These are phyloP conservation scores for Cardinalis cardinalis DNA, from an alignment of 2,113 vertebrate species.

Conservation along the genomic window DNA sequence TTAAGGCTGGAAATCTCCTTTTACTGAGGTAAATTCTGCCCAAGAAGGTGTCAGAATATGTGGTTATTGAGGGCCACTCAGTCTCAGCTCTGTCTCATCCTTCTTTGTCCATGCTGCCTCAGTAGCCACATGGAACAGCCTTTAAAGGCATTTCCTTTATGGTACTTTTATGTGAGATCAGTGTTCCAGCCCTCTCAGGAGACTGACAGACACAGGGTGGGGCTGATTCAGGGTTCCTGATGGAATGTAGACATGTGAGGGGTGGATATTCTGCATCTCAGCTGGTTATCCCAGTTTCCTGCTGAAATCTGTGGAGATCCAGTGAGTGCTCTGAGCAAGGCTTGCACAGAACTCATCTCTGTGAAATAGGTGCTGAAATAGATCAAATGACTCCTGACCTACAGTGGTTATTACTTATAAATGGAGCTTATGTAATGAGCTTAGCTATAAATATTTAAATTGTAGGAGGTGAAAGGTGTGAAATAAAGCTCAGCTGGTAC, in stretches of 20 bases:
- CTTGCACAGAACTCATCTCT: background rate
- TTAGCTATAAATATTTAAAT: background rate
- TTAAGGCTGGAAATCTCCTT: background rate
- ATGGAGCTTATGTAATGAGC: background rate
- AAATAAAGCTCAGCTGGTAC: background rate
- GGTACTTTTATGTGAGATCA: background rate
- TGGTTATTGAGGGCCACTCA: background rate
- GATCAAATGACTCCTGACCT: background rate
- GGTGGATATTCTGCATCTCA: background rate
- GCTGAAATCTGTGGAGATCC: background rate
- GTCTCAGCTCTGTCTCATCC: background rate
- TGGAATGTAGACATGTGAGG: background rate
- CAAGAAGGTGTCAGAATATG: background rate
- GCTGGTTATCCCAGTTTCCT: background rate
- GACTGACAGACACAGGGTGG: background rate
- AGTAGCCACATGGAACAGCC: background rate
- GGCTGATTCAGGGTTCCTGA: background rate
- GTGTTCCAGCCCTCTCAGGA: background rate
- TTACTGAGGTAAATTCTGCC: background rate
- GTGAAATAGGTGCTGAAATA: background rate
- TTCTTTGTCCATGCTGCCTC: background rate
- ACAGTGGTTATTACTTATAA: background rate
- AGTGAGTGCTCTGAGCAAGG: background rate
- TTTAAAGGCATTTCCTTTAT: background rate
- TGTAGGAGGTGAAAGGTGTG: background rate